Evolutionary conservation across 2,888 invertebrate species (phyloP).

Genomic region (Psylliodes chrysocephalus): DNA sequence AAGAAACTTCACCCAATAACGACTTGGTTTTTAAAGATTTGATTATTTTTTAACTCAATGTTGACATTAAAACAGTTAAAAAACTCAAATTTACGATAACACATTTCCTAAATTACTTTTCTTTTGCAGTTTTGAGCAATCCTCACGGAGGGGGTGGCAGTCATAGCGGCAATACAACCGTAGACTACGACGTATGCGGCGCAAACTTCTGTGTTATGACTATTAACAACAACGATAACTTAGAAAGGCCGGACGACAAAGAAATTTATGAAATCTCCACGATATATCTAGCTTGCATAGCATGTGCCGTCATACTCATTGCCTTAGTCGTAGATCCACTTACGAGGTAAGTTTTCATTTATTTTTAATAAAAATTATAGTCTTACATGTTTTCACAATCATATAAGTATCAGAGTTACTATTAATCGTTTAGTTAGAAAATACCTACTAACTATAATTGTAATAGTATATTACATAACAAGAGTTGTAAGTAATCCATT

Average conservation of each 20-base stretch:
- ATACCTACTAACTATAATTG: too few relatives aligned
- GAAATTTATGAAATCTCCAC: conserved; percentile 90
- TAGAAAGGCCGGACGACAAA: conserved; percentile 82
- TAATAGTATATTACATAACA: too few relatives aligned
- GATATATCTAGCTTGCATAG: conserved; percentile 88
- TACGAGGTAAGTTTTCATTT: conserved; percentile 72
- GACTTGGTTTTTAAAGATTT: too few relatives aligned
- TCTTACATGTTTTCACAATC: too few relatives aligned
- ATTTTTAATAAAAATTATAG: neutral
- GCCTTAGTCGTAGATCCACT: conserved; percentile 90
- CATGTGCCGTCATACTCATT: conserved; percentile 87
- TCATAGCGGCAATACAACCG: conserved; percentile 63
- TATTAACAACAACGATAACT: conserved; percentile 76
- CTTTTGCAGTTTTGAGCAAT: conserved; percentile 76
- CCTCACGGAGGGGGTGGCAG: conserved; percentile 71
- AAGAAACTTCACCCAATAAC: too few relatives aligned
- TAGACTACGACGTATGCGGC: conserved; percentile 73
- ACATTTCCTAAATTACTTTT: too few relatives aligned
- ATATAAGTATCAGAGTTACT: too few relatives aligned
- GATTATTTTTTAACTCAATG: too few relatives aligned
- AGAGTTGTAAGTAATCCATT: too few relatives aligned
- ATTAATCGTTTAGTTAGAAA: too few relatives aligned
- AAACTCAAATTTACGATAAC: too few relatives aligned
- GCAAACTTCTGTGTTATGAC: conserved; percentile 85
- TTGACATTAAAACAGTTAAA: too few relatives aligned